A percentile compares a stretch with the other conserved stretches of the same genome.
Conservation (phyloP, 2,888 invertebrate species). For the Ypsolopha sequella region DNA sequence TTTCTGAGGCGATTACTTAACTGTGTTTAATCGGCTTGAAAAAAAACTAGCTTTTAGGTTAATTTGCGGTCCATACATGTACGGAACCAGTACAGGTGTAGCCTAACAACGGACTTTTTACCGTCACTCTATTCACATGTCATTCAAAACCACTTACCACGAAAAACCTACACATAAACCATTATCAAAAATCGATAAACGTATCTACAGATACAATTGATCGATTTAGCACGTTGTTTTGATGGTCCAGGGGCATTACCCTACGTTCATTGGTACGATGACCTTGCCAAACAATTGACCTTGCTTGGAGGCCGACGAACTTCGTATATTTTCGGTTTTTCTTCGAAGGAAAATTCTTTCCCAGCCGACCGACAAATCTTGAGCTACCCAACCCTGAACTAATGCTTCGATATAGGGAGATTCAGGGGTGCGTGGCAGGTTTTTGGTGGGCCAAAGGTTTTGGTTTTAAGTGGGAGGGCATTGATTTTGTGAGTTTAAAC, state of each 20-base stretch:
- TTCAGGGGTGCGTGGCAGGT: neutral
- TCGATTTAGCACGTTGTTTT: conserved; percentile 27
- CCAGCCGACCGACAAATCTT: conserved; percentile 21
- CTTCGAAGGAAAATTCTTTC: conserved; percentile 53
- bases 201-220: neutral
- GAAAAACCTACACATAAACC: neutral
- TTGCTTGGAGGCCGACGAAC: conserved; percentile 42
- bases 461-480: neutral
- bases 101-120: too few relatives aligned
- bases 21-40: too few relatives aligned
- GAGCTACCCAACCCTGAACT: neutral
- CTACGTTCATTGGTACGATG: conserved; percentile 12
- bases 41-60: too few relatives aligned
- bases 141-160: neutral
- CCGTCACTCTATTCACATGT: neutral
- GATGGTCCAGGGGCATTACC: conserved; percentile 11
- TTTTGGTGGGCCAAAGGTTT: neutral
- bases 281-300: conserved; percentile 47
- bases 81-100: too few relatives aligned
- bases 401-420: too few relatives aligned
- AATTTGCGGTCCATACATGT: too few relatives aligned
- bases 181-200: neutral
- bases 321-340: conserved; percentile 52
- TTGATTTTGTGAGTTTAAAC: too few relatives aligned
- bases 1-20: too few relatives aligned